Evolutionary conservation across 2,888 invertebrate genomes (phyloP).

Genomic region (Onchidella celtica): DNA sequence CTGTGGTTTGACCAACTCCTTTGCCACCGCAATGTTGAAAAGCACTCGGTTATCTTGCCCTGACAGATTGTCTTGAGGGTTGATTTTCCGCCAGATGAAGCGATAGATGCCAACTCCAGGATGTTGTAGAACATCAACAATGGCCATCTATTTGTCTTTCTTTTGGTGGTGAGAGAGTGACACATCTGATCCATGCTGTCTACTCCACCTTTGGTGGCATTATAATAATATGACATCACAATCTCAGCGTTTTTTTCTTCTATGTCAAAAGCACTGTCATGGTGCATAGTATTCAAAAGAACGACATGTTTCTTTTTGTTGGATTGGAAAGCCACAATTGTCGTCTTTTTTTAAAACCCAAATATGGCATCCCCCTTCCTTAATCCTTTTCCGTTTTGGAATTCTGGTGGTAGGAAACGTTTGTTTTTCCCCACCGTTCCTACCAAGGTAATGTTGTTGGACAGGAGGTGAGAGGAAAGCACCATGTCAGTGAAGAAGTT

Average conservation of each 20-base stretch:
- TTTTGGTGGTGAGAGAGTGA: conserved; percentile 26
- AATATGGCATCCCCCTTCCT: not conserved
- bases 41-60: not conserved
- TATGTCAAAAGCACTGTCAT: not conserved
- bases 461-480: not conserved
- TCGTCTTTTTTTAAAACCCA: not conserved
- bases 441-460: conserved; percentile 11
- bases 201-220: conserved; percentile 30
- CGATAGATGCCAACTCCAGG: conserved; percentile 57
- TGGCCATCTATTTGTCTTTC: conserved; percentile 26
- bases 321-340: not conserved
- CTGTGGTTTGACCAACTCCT: not conserved
- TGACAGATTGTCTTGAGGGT: not conserved
- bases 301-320: conserved; percentile 16
- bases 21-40: not conserved
- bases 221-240: conserved; percentile 20
- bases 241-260: conserved; percentile 16
- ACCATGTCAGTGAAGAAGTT: conserved; percentile 29
- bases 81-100: not conserved
- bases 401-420: conserved; percentile 12
- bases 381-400: not conserved
- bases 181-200: conserved; percentile 36
- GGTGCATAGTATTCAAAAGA: conserved; percentile 10
- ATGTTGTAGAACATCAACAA: conserved; percentile 51
- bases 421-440: conserved; percentile 19